Evolutionary conservation across 2,888 invertebrate species (phyloP), one percentile per base, ranked within the genome.

Genomic region (Noctua janthina): DNA sequence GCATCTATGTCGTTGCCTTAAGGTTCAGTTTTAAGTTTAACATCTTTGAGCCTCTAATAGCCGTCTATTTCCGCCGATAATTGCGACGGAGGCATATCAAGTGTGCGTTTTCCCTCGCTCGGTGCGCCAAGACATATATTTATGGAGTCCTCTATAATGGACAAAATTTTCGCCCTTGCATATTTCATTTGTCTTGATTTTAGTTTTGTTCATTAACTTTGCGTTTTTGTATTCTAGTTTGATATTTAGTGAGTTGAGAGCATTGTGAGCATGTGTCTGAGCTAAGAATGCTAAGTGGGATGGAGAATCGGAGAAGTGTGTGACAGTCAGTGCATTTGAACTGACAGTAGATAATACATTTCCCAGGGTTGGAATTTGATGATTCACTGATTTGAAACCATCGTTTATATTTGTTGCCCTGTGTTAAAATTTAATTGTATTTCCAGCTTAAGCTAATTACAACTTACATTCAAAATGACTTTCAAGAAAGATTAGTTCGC

Each of bases 101-200:
- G 92, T 94, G 94, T 92, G 85, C 92, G 91, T 92, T 93, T 94
- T 94, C 93, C 94, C 93, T 91, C 51, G 90, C 67, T 78, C 66
- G 82, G 75, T 78, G 80, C 73, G 76, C 81, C 77, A 82, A 87
- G 82, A 68, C 80, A 74, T 88, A 75, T 90, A 89, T 91, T 90
- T 88, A 88, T 86, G 79, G 74, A 83, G 77, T 77, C 78, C 82
- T 71, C 69, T 73, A 79, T 86, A 88, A 86, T 85, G 69, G 74
- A 81, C 79, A 82, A 68, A 76, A 88, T 88, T 88, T 90, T 89
- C 66, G 79, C 43, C 70, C 67, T 81, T 88, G 83, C 86, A 92
- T 91, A 89, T 86, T 89, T 90, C 71, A 90, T 84, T 82, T 74
- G 69, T 79, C 74, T 78, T 81, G 80, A 73, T 73, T 85, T 85